phyloP scores from a whole-genome alignment of 2,797 vertebrate genomes.

The Naso thynnoides region DNA sequence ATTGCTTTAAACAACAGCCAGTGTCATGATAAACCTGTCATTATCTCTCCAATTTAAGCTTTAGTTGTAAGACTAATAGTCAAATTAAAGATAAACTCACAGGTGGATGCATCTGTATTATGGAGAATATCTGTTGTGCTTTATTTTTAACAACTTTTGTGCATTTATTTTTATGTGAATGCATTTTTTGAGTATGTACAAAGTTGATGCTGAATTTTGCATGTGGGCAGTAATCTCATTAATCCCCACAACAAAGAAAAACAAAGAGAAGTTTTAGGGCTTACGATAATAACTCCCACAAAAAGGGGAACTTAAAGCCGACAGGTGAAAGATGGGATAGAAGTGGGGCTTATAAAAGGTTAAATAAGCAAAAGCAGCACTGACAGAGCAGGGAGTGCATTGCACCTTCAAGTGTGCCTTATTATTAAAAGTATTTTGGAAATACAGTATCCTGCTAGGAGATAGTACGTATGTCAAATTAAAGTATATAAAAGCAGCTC shows the following conservation, averaged over 20 bases:
- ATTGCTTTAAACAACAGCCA: not conserved
- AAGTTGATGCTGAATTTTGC: slow-evolving; percentile 17
- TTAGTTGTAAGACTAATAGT: not conserved
- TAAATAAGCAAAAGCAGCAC: slow-evolving; percentile 36
- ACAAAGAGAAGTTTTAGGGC: not conserved
- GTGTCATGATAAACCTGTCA: not conserved
- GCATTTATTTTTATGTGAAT: not conserved
- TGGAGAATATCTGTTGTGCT: not conserved
- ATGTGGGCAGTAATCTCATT: slow-evolving; percentile 16
- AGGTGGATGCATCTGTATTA: not conserved
- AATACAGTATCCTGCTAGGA: slow-evolving; percentile 17
- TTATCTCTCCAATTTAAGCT: not conserved
- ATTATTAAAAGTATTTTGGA: slow-evolving; percentile 8
- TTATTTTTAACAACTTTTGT: not conserved
- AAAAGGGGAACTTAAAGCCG: slow-evolving; percentile 16
- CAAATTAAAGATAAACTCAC: not conserved
- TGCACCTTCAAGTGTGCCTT: slow-evolving; percentile 23
- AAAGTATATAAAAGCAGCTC: too few species aligned
- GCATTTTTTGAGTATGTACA: not conserved
- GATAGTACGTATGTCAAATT: too few species aligned
- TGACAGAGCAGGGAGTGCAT: slow-evolving; percentile 3
- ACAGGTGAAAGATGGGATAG: slow-evolving; percentile 30
- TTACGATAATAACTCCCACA: slow-evolving; percentile 15
- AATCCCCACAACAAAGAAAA: slow-evolving; percentile 1
- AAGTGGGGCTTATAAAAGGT: slow-evolving; percentile 45